These are phyloP conservation scores for Drosophila ironensis DNA, from an alignment of 1,140 invertebrate species.

Conservation along the genomic window DNA sequence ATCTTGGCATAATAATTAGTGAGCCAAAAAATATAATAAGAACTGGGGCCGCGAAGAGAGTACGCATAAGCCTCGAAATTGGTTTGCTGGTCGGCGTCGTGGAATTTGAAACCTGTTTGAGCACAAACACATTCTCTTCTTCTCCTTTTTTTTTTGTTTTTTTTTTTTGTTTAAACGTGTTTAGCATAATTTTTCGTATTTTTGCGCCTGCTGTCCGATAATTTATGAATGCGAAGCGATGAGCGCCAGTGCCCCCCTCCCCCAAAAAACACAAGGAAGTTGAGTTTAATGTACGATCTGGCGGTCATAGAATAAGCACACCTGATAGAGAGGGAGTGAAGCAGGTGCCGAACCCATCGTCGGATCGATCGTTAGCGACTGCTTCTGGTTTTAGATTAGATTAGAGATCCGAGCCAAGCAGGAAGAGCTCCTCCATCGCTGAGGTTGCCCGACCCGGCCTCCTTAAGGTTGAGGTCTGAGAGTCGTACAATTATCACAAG, in stretches of 20 bases:
- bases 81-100: conserved; percentile 58
- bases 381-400: conserved; percentile 45
- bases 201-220: conserved; percentile 40
- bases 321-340: not conserved
- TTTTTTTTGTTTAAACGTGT: conserved; percentile 57
- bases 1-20: conserved; percentile 78
- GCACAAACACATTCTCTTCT: conserved; percentile 28
- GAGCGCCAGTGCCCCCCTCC: conserved; percentile 70
- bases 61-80: conserved; percentile 55
- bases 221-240: conserved; percentile 72
- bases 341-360: conserved; percentile 35
- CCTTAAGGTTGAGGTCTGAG: conserved; percentile 3
- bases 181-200: conserved; percentile 66
- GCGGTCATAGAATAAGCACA: conserved; percentile 40
- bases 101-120: conserved; percentile 80
- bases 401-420: conserved; percentile 11
- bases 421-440: conserved; percentile 10
- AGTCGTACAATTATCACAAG: conserved; percentile 1
- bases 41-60: conserved; percentile 30
- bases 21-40: conserved; percentile 54
- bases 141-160: conserved; percentile 39
- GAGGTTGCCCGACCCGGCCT: conserved; percentile 11
- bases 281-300: conserved; percentile 61
- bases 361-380: conserved; percentile 3
- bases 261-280: conserved; percentile 59